A percentile compares a stretch with the other conserved stretches of the same genome.
Evolutionary conservation across 2,888 invertebrate species (phyloP).

Genomic region (Cataglyphis albicans): DNA sequence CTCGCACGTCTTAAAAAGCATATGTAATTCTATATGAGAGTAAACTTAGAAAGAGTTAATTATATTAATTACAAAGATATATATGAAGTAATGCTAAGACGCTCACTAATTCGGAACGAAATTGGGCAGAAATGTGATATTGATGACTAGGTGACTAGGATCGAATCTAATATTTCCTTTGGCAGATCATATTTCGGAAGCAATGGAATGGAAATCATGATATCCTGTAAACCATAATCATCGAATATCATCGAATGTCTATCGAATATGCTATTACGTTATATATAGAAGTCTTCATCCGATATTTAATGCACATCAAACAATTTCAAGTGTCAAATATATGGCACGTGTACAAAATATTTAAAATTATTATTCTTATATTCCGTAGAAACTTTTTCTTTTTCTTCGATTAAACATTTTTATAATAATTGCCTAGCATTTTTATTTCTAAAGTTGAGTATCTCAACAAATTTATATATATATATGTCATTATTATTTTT

Average conservation of each 20-base stretch:
- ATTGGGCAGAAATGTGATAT: conserved; percentile 5
- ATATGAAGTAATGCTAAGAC: background rate
- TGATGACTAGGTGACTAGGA: background rate
- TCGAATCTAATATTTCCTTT: conserved; percentile 11
- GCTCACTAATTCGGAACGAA: background rate
- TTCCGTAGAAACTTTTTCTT: background rate
- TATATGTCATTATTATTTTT: background rate
- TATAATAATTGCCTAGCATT: background rate
- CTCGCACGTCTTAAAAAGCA: background rate
- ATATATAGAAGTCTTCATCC: background rate
- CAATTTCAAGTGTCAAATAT: background rate
- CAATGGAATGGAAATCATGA: background rate
- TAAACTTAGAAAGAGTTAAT: background rate
- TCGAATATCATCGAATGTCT: background rate
- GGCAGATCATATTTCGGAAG: background rate
- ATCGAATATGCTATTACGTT: background rate
- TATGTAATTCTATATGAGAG: background rate
- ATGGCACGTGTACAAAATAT: background rate
- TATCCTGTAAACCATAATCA: background rate
- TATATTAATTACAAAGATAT: conserved; percentile 17
- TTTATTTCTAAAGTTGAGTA: conserved; percentile 6
- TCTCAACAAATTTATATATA: background rate
- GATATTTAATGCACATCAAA: background rate
- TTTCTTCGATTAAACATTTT: background rate
- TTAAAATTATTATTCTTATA: background rate